Conservation (phyloP, 2,113 vertebrate species). For the Corythoichthys haematopterus region DNA sequence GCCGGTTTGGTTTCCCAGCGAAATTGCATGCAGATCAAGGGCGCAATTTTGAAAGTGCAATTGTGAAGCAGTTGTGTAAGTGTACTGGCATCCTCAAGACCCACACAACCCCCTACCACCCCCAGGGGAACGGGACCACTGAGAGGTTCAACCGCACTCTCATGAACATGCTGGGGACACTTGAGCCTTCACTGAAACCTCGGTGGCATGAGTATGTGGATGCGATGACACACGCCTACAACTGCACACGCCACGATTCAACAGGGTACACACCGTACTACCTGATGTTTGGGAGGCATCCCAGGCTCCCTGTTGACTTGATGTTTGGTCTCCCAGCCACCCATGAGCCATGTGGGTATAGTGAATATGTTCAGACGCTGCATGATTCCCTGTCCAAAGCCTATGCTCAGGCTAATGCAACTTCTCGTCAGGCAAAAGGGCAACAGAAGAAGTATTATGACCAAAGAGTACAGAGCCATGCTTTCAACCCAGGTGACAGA, state of each 20-base stretch:
- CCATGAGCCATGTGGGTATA: neutral
- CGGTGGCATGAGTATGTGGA: constrained; percentile 6
- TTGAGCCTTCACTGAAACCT: constrained; percentile 4
- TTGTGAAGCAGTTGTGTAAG: constrained; percentile 11
- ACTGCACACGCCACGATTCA: neutral
- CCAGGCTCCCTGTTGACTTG: constrained; percentile 10
- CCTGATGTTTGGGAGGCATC: constrained; percentile 13
- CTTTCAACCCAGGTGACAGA: too few relatives aligned
- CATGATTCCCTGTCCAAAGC: constrained; percentile 6
- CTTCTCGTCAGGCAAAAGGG: too few relatives aligned
- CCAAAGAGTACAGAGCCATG: too few relatives aligned
- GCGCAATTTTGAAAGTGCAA: constrained; percentile 16
- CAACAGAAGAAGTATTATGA: too few relatives aligned
- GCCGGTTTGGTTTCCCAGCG: constrained; percentile 9
- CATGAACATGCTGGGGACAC: constrained; percentile 5
- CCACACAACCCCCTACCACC: too few relatives aligned
- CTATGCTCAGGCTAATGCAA: too few relatives aligned
- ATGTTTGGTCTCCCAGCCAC: neutral
- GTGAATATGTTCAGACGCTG: constrained; percentile 9
- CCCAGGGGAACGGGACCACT: too few relatives aligned
- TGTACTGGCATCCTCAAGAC: constrained; percentile 9
- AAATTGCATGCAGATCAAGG: constrained; percentile 22
- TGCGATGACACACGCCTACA: constrained; percentile 14
- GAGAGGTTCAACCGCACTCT: constrained; percentile 4
- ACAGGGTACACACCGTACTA: constrained; percentile 4